Evolutionary conservation across 2,113 vertebrate species (phyloP), one percentile per base, ranked within the genome.

Genomic region (Delphinus delphis): DNA sequence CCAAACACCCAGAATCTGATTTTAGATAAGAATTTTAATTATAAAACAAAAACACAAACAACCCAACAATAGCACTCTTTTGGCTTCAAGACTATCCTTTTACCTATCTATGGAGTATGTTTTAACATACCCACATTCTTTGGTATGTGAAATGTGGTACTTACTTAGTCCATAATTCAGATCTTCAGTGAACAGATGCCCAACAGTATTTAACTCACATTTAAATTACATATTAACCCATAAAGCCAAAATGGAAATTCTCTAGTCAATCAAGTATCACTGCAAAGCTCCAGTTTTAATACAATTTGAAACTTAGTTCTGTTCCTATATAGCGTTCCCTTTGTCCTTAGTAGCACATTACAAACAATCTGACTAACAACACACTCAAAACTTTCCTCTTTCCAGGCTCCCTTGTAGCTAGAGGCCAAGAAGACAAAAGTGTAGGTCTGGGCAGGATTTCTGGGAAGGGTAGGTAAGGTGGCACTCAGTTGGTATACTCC

Each of bases 11-110:
- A 88, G 63, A 67, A 81, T 85, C 41, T 95, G 41, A 95, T 68
- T 70, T 76, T 73, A 95, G 44, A 9, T 76, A 87, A 94, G 4
- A 93, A 88, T 93, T 92, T 96, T 41, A 91, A 63, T 88, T 85
- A 65, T 20, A 77, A 82, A 90, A 65, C 60, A 81, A 96, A 81
- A 41, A 65, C 50, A 81, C 95, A 81, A 36, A 70, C 13, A 11
- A 93, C 33, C 20, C 62, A 44, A 44, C 62, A 88, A 26, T 5
- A 80, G 38, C 14, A 80, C 14, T 85, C 73, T 88, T 95, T 85
- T n/a, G n/a, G 38, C 25, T 96, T 92, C 26, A 55, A 73, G 79
- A 50, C n/a, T 70, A 36, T 62, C 28, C n/a, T 88, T 93, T 85
- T 36, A 13, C 63, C 7, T n/a, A 76, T 63, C 36, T 65, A 65